Evolutionary conservation across 2,888 invertebrate species (phyloP).

Genomic region (Norana najaformis): DNA sequence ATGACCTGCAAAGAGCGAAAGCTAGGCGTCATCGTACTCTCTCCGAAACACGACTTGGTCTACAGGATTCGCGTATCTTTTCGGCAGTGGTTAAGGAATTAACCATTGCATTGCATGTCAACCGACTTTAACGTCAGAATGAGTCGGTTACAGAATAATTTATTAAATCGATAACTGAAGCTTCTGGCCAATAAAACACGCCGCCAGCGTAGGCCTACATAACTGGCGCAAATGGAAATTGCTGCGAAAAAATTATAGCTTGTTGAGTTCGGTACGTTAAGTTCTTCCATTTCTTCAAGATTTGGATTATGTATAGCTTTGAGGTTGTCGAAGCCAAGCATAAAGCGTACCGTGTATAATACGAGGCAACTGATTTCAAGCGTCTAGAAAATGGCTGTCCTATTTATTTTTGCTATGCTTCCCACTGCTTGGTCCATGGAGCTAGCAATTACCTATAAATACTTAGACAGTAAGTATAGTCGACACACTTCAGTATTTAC

Average conservation of each 20-base stretch:
- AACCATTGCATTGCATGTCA: neutral
- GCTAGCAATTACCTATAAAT: conserved; percentile 16
- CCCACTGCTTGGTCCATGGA: neutral
- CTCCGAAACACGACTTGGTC: neutral
- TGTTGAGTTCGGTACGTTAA: neutral
- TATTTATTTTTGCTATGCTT: neutral
- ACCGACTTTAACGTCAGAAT: neutral
- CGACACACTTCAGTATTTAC: neutral
- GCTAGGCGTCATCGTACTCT: neutral
- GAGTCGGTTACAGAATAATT: neutral
- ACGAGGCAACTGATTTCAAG: too few species aligned
- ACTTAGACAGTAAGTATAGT: conserved; percentile 22
- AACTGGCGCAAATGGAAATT: neutral
- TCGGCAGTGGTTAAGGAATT: neutral
- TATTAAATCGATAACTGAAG: neutral
- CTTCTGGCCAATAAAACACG: neutral
- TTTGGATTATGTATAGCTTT: neutral
- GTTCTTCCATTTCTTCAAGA: neutral
- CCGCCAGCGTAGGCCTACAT: neutral
- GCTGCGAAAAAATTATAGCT: neutral
- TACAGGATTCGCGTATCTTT: neutral
- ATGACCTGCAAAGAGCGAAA: neutral
- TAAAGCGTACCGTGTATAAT: neutral
- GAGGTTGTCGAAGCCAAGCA: neutral
- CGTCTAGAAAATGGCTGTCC: neutral